phyloP scores from a whole-genome alignment of 2,797 vertebrate species.

The Cheirogaleus major region DNA sequence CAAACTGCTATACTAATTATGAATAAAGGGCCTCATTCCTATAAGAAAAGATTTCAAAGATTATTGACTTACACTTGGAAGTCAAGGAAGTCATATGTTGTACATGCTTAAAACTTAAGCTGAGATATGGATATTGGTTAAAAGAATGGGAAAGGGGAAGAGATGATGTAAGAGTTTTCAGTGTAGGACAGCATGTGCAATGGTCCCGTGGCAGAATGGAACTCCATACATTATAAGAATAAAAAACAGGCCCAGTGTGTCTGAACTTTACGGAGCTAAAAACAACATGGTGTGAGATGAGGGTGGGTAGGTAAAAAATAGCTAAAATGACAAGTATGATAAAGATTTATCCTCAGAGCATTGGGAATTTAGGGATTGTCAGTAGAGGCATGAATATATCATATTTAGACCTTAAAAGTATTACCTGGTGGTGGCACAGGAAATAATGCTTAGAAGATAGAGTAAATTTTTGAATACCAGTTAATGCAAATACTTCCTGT shows the following conservation, averaged over 20 bases:
- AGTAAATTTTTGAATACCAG: neutral
- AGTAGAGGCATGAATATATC: neutral
- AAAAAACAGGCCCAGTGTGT: neutral
- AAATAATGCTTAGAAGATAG: neutral
- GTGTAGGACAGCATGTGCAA: neutral
- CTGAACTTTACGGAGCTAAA: neutral
- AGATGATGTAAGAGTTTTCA: neutral
- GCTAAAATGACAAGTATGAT: neutral
- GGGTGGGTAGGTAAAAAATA: neutral
- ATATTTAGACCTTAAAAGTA: neutral
- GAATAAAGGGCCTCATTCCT: neutral
- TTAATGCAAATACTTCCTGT: neutral
- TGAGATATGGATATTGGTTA: neutral
- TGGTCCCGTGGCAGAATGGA: neutral
- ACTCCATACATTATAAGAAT: neutral
- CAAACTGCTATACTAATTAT: neutral
- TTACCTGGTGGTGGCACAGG: neutral
- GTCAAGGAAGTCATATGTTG: neutral
- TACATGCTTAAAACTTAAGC: neutral
- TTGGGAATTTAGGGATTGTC: neutral
- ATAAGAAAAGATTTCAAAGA: neutral
- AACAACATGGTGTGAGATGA: neutral
- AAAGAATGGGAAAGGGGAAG: neutral
- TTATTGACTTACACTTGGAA: neutral
- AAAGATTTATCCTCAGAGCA: neutral